Evolutionary conservation across 1,140 invertebrate species (phyloP), one percentile per base, ranked within the genome.

Genomic region (Antheraea pernyi): DNA sequence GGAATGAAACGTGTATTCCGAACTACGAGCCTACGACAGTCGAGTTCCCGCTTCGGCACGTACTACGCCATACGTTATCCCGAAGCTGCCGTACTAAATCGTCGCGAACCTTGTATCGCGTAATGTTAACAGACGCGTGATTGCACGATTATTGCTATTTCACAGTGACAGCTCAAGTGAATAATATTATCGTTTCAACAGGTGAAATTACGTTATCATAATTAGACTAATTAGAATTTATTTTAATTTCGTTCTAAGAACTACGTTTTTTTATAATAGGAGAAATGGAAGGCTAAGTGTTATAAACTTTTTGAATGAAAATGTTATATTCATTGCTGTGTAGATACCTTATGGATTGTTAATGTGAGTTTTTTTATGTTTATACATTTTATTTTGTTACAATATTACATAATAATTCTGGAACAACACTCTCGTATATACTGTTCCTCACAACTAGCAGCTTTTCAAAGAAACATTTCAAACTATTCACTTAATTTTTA

Each of bases 91-190:
- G 39, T 37, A 48, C 67, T 59, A 61, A 30, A 61, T 30, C 53
- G 71, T 62, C 59, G n/a, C 72, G 59, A 69, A 69, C 53, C 75
- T 68, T 67, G 61, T 63, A 67, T 68, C 74, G 74, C 83, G 82
- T 80, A 82, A 86, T 86, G 86, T 77, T 81, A 71, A 67, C 48
- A 68, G 71, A 75, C 76, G 78, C 77, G 82, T 82, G 79, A 79
- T 82, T 78, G 79, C 81, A 79, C 85, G 81, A 66, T 79, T 75
- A 73, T 73, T 69, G 59, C 72, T 77, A 82, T 71, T 84, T 82
- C 81, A 83, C 71, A 85, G 86, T 88, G 86, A 83, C 77, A 77
- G 63, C 69, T 65, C 76, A 82, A 89, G 85, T 89, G 84, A 84
- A 83, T 79, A 85, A 83, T 77, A 81, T 76, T 80, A 84, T 77